Base-by-base conservation (phyloP, 1,140 invertebrate species). In the Phocides pigmalion region DNA sequence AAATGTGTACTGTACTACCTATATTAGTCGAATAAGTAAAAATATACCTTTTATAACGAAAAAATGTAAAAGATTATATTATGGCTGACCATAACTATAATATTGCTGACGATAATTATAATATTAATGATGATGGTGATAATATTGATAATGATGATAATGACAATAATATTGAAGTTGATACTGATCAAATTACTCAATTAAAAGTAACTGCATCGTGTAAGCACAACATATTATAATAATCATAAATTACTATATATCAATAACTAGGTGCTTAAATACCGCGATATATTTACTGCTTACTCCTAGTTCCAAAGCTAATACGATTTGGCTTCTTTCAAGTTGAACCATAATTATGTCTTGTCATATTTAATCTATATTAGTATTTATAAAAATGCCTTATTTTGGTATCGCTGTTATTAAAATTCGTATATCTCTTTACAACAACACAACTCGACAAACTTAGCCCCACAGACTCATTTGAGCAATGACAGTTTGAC, bases 271-370 rank as follows among this genome's bases (percentile, higher is more conserved):
- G 41, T 68, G 35, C 62, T 68, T 75, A 80, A 58, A 22, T 54
- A 70, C 71, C 66, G 50, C 63, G 28, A 64, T 73, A 76, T 51
- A 62, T 70, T 70, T 70, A n/a, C n/a, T n/a, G 41, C 68, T 74
- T 79, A 81, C 35, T 61, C 56, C 63, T 77, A 83, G 49, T 35
- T 74, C 63, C 73, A 86, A 87, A 88, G 82, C 87, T 89, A 84
- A 81, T 79, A 83, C 84, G 74, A 87, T 90, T 90, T 90, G 88
- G 88, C 88, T 90, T 90, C 88, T 90, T 89, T 90, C 81, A 89
- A 90, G 88, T 90, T 90, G 88, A 90, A 90, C 87, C 79, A 84
- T 82, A 88, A 82, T 89, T 84, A 89, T 87, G 87, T 90, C 88
- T 90, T 90, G 88, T 84, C 66, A 67, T 79, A 79, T 79, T 79